These are phyloP conservation scores for Sceloporus undulatus DNA, from an alignment of 2,113 vertebrate genomes.

Conservation along the genomic window DNA sequence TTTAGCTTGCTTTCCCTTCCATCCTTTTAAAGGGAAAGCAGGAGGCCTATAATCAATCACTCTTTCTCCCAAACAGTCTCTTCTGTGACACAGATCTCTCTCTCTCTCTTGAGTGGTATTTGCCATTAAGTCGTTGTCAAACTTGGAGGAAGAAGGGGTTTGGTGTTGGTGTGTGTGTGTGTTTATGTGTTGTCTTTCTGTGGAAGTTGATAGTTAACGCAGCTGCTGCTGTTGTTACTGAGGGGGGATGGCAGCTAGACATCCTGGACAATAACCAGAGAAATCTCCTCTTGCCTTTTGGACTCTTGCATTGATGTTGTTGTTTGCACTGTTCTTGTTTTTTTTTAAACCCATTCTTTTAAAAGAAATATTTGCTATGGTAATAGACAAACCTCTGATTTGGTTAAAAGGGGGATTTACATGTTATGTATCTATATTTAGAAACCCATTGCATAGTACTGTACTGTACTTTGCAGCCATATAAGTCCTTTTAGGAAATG, in stretches of 20 bases:
- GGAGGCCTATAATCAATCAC: slow-evolving; percentile 12
- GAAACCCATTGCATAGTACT: background rate
- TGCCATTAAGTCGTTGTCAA: background rate
- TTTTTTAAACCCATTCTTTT: background rate
- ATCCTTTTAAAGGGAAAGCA: background rate
- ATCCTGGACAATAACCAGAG: slow-evolving; percentile 14
- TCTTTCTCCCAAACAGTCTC: background rate
- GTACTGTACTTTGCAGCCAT: background rate
- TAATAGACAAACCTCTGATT: background rate
- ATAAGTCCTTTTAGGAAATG: background rate
- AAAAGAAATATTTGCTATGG: background rate
- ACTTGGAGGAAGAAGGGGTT: background rate
- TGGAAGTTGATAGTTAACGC: background rate
- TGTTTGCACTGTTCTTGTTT: background rate
- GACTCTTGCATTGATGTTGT: background rate
- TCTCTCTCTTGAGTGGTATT: background rate
- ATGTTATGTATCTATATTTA: slow-evolving; percentile 8
- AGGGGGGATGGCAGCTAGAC: background rate
- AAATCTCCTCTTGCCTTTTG: background rate
- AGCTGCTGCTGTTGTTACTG: background rate
- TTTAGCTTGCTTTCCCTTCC: background rate
- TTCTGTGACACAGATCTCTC: background rate
- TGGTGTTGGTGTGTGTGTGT: background rate
- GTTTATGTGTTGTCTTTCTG: background rate
- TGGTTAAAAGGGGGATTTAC: background rate